These are phyloP conservation scores for Eurosta solidaginis DNA, from an alignment of 1,140 invertebrate genomes.

Conservation along the genomic window DNA sequence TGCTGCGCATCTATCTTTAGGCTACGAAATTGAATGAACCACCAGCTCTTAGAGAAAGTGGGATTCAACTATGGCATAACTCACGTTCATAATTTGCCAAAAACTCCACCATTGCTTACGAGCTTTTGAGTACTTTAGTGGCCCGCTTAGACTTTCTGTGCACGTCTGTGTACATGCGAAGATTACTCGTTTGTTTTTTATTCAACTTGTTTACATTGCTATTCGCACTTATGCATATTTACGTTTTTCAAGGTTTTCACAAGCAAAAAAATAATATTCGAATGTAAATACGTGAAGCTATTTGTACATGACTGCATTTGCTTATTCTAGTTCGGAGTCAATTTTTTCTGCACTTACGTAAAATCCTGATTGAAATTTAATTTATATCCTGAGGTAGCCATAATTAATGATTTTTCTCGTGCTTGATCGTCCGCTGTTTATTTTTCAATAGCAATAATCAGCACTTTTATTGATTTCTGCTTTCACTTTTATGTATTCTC, in stretches of 20 bases:
- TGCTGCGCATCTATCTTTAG: too few relatives aligned
- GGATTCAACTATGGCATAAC: too few relatives aligned
- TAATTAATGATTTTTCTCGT: background rate
- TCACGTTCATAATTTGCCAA: too few relatives aligned
- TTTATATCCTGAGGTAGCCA: conserved; percentile 43
- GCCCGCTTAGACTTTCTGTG: too few relatives aligned
- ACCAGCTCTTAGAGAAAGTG: too few relatives aligned
- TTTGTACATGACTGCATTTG: background rate
- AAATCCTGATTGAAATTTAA: conserved; percentile 59
- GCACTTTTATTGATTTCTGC: background rate
- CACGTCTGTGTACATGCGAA: too few relatives aligned
- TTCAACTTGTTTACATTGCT: background rate
- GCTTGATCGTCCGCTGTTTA: background rate
- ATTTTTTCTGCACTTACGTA: conserved; percentile 48
- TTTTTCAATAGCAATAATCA: background rate
- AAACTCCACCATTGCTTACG: too few relatives aligned
- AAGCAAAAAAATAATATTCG: background rate
- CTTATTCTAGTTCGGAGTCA: background rate
- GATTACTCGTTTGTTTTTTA: background rate
- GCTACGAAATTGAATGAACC: too few relatives aligned
- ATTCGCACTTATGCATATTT: background rate
- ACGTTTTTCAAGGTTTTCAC: background rate
- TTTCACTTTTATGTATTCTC: too few relatives aligned
- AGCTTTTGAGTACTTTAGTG: too few relatives aligned
- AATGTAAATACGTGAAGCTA: background rate